A percentile compares a stretch with the other conserved stretches of the same genome.
phyloP scores from a whole-genome alignment of 2,888 invertebrate species.

The Beris chalybata region DNA sequence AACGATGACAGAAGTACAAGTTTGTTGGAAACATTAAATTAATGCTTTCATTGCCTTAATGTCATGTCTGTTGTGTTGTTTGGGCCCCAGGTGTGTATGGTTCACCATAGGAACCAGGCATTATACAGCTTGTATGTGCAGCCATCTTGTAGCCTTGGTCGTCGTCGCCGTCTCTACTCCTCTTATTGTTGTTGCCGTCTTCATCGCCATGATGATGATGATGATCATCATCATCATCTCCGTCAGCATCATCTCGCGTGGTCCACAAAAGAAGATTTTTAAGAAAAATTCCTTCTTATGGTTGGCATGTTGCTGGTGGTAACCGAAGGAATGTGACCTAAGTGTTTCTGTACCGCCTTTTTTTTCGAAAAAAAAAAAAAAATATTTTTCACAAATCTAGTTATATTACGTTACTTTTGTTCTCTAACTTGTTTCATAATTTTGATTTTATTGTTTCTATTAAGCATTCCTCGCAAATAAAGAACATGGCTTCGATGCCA shows the following conservation, averaged over 20 bases:
- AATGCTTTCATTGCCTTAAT: conserved; percentile 27
- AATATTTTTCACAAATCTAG: too few species aligned
- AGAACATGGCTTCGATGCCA: too few species aligned
- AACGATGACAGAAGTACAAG: conserved; percentile 35
- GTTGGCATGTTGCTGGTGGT: conserved; percentile 33
- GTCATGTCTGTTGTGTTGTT: too few species aligned
- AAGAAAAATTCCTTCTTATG: conserved; percentile 36
- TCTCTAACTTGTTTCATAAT: too few species aligned
- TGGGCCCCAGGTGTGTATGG: not conserved
- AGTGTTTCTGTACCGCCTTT: conserved; percentile 29
- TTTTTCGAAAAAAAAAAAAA: too few species aligned
- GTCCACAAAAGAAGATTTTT: conserved; percentile 33
- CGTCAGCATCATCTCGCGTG: conserved; percentile 35
- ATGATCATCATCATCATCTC: conserved; percentile 30
- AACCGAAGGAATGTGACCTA: conserved; percentile 36
- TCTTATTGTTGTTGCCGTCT: conserved; percentile 4
- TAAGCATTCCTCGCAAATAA: too few species aligned
- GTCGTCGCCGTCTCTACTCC: conserved; percentile 5
- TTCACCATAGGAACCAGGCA: conserved; percentile 13
- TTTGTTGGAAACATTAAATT: conserved; percentile 37
- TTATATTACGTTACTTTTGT: too few species aligned
- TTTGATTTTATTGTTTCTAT: too few species aligned
- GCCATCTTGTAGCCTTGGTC: conserved; percentile 4
- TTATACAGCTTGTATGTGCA: not conserved
- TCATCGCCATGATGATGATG: conserved; percentile 23